These are phyloP conservation scores for Pseudocheirus occidentalis DNA, from an alignment of 2,797 vertebrate species.

Conservation along the genomic window DNA sequence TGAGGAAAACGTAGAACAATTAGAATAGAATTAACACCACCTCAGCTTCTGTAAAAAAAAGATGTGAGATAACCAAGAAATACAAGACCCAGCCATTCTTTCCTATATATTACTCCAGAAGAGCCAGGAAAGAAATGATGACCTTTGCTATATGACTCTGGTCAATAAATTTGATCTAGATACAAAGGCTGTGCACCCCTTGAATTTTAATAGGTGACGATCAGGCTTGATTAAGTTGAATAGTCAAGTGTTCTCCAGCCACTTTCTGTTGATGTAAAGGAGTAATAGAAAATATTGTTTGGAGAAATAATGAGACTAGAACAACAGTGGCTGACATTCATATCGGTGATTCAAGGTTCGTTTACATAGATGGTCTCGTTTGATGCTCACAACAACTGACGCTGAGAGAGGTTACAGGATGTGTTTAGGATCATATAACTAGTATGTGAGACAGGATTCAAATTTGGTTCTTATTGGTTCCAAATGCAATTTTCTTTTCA, in stretches of 20 bases:
- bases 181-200: slow-evolving; percentile 53
- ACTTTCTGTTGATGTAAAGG: neutral
- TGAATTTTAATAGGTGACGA: slow-evolving; percentile 37
- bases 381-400: neutral
- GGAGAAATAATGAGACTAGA: neutral
- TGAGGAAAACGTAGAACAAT: neutral
- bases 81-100: slow-evolving; percentile 63
- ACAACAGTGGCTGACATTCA: neutral
- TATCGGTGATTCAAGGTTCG: neutral
- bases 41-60: slow-evolving; percentile 38
- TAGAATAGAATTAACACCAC: slow-evolving; percentile 31
- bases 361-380: neutral
- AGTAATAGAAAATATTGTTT: slow-evolving; percentile 20
- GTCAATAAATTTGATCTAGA: slow-evolving; percentile 28
- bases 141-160: slow-evolving; percentile 31
- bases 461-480: neutral
- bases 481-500: neutral
- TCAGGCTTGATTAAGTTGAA: slow-evolving; percentile 65
- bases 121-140: slow-evolving; percentile 59
- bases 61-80: slow-evolving; percentile 71
- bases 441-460: neutral
- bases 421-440: neutral
- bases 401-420: neutral
- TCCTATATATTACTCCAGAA: slow-evolving; percentile 68
- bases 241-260: slow-evolving; percentile 1